phyloP scores from a whole-genome alignment of 2,888 invertebrate genomes.

The Acanthococcus lagerstroemiae region DNA sequence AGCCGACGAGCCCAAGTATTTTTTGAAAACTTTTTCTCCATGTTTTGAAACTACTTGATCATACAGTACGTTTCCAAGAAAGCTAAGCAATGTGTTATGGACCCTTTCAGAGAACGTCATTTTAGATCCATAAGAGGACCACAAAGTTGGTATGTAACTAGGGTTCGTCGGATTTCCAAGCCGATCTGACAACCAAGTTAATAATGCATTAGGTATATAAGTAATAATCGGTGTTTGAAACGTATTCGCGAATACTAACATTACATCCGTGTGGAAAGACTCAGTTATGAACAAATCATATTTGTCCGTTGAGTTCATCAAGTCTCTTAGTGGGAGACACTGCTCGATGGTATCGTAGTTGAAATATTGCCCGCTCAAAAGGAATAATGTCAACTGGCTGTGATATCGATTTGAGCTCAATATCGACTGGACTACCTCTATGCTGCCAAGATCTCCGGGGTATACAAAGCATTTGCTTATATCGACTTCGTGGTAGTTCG shows the following conservation, averaged over 20 bases:
- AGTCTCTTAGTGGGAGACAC: conserved; percentile 3
- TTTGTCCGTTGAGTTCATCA: neutral
- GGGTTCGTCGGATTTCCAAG: neutral
- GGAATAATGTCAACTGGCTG: neutral
- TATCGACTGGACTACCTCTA: neutral
- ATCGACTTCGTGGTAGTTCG: conserved; percentile 13
- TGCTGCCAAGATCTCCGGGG: neutral
- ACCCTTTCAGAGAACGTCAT: neutral
- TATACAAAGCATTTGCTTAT: neutral
- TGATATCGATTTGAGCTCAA: neutral
- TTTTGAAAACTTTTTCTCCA: neutral
- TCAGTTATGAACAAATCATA: conserved; percentile 37
- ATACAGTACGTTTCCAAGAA: neutral
- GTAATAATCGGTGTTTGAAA: conserved; percentile 34
- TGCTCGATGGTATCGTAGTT: no score
- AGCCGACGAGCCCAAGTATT: neutral
- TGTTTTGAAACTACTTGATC: neutral
- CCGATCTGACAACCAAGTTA: conserved; percentile 35
- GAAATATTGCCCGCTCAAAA: neutral
- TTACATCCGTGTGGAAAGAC: conserved; percentile 35
- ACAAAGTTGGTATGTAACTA: neutral
- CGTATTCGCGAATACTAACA: conserved; percentile 34
- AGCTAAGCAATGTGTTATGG: neutral
- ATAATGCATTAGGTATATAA: conserved; percentile 33
- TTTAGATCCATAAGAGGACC: neutral